Conservation (phyloP, 1,140 invertebrate species). For the Megathymus violae region DNA sequence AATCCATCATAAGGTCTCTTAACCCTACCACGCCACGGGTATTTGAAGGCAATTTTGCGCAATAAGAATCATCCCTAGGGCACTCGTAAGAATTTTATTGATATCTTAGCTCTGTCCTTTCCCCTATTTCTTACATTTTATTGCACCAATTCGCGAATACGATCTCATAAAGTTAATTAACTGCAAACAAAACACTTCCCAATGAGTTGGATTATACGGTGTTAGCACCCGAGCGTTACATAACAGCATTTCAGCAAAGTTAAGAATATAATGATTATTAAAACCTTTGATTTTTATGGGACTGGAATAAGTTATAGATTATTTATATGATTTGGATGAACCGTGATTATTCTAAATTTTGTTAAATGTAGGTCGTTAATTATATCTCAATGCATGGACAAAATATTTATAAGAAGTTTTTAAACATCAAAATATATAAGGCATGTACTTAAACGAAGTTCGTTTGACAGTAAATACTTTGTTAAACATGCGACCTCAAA, state of each 20-base stretch:
- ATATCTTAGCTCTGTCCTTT: conserved; percentile 27
- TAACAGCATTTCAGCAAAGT: conserved; percentile 40
- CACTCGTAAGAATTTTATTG: conserved; percentile 22
- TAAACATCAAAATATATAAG: too few relatives aligned
- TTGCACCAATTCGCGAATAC: conserved; percentile 55
- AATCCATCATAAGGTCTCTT: neutral
- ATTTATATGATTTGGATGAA: too few relatives aligned
- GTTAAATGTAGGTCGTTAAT: too few relatives aligned
- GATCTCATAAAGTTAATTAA: conserved; percentile 69
- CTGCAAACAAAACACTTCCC: conserved; percentile 60
- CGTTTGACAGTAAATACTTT: too few relatives aligned
- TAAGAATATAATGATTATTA: too few relatives aligned
- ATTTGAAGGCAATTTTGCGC: neutral
- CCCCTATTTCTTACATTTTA: conserved; percentile 55
- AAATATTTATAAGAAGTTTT: too few relatives aligned
- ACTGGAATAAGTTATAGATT: too few relatives aligned
- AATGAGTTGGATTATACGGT: conserved; percentile 55
- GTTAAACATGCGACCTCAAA: too few relatives aligned
- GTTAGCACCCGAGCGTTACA: conserved; percentile 41
- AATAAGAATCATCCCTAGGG: conserved; percentile 5
- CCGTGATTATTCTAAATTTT: too few relatives aligned
- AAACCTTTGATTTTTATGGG: too few relatives aligned
- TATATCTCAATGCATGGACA: too few relatives aligned
- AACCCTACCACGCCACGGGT: neutral
- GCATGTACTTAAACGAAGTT: too few relatives aligned